Base-by-base conservation (phyloP, 2,797 vertebrate genomes). In the Parambassis ranga region DNA sequence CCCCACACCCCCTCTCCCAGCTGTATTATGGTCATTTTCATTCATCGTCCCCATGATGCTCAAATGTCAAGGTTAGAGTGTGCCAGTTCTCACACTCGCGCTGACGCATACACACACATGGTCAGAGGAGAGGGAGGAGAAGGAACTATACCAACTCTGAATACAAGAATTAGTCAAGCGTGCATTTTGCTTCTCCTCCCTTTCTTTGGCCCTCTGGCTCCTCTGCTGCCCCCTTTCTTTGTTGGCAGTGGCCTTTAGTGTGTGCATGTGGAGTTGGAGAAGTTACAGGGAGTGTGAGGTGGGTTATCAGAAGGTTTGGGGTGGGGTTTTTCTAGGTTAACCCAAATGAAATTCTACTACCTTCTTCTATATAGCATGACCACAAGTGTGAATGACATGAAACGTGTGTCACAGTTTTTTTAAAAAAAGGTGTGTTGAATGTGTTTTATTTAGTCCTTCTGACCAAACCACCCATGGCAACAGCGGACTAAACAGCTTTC, bases 1-100 rank as follows among this genome's bases (percentile, higher is more conserved):
- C 15, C 5, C 27, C 14, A 14, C 14, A 14, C 36, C 20, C 16
- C 30, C 27, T 47, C 16, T 56, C 70, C 65, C 47, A 31, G 58
- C 56, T 80, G 78, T 55, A 73, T 77, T 86, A 82, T 82, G 82
- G 82, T 76, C 72, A 82, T 84, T 88, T 89, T 82, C 78, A 86
- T 86, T 86, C 79, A 86, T 83, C 58, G 33, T 41, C 63, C 69
- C 65, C 51, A 65, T 75, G 71, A 86, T 72, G 76, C 76, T 81
- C 72, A 89, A 86, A 85, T 76, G 81, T 86, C 60, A 83, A 88
- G 81, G 87, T 85, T 87, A 88, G 83, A 88, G 82, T 82, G 73
- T 87, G 84, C 82, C 77, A 75, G 43, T 67, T 77, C 36, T 64
- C 50, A 62, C 69, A 36, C 58, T 46, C 56, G 33, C 66, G 63